Evolutionary conservation across 2,113 vertebrate genomes (phyloP).

Genomic region (Penelope pileata): DNA sequence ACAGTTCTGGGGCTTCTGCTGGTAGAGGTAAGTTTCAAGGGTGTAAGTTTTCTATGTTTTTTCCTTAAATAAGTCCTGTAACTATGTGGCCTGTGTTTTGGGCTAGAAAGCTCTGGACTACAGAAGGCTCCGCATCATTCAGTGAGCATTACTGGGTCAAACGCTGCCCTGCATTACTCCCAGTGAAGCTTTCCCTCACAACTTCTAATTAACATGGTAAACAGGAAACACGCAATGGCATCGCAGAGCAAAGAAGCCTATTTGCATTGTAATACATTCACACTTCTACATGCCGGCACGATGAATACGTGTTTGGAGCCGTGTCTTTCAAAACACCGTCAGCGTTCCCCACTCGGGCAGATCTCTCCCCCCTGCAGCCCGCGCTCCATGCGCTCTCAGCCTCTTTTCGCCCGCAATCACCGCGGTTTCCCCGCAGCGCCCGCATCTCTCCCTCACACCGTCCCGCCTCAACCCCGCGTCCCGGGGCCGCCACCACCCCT

Average conservation of each 20-base stretch:
- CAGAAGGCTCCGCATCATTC: neutral
- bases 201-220: slow-evolving; percentile 70
- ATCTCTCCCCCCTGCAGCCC: no score
- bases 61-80: neutral
- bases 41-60: accelerated
- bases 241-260: neutral
- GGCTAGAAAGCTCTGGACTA: neutral
- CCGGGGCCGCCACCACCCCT: neutral
- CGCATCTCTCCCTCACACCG: neutral
- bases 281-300: slow-evolving; percentile 20
- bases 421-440: neutral
- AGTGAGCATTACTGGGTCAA: slow-evolving; percentile 23
- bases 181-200: neutral
- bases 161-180: slow-evolving; percentile 5
- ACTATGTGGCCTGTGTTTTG: neutral
- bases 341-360: neutral
- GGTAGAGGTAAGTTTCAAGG: neutral
- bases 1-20: neutral
- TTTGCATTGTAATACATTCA: slow-evolving; percentile 50
- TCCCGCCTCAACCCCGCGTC: neutral
- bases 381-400: neutral
- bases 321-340: neutral
- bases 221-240: slow-evolving; percentile 65
- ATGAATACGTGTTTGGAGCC: slow-evolving; percentile 32
- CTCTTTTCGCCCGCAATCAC: no score